A percentile compares a stretch with the other conserved stretches of the same genome.
phyloP scores from a whole-genome alignment of 2,113 vertebrate genomes.

The Brachyhypopomus gauderio region DNA sequence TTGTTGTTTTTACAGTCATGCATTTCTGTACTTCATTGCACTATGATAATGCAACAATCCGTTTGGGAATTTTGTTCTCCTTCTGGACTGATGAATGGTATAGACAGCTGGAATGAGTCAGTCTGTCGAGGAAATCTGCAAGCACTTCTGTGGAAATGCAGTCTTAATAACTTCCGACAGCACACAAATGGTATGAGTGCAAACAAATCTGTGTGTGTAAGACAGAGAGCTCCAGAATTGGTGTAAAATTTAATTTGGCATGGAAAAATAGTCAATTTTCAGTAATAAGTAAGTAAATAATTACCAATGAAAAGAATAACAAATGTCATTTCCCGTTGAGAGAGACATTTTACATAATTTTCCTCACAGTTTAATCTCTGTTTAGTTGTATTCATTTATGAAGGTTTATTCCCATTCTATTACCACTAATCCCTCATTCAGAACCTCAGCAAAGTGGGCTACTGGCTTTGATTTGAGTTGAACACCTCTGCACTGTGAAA shows the following conservation, averaged over 20 bases:
- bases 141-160: background rate
- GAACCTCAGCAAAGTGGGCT: background rate
- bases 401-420: too few species aligned
- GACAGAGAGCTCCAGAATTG: background rate
- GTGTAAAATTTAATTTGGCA: background rate
- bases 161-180: background rate
- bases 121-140: background rate
- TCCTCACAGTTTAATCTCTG: too few species aligned
- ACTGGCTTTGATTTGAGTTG: background rate
- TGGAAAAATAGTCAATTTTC: too few species aligned
- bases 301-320: too few species aligned
- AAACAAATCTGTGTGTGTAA: background rate
- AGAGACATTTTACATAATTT: too few species aligned
- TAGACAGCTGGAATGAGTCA: conserved; percentile 8
- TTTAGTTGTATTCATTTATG: too few species aligned
- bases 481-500: background rate
- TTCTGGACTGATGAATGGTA: background rate
- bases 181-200: background rate
- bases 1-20: background rate
- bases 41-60: background rate
- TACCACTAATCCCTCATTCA: too few species aligned
- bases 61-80: background rate
- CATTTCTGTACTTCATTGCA: background rate
- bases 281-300: too few species aligned
- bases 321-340: too few species aligned